These are phyloP conservation scores for Taenaris catops DNA, from an alignment of 2,888 invertebrate genomes.

Conservation along the genomic window DNA sequence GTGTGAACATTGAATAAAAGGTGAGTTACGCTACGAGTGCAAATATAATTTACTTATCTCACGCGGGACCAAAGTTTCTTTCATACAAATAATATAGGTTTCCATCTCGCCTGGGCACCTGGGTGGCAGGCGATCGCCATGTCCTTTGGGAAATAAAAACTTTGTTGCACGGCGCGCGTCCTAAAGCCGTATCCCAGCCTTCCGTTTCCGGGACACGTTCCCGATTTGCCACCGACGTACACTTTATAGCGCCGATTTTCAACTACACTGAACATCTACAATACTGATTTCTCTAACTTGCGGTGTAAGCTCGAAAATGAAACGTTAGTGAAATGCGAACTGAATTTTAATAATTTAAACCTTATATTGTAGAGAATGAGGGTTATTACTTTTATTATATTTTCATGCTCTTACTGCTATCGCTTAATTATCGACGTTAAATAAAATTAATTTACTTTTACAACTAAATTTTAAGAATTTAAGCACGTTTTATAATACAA, in stretches of 20 bases:
- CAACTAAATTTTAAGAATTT: too few species aligned
- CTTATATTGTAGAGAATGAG: background rate
- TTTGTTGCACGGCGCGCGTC: conserved; percentile 77
- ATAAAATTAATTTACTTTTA: too few species aligned
- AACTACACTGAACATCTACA: conserved; percentile 65
- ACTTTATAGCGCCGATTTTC: conserved; percentile 73
- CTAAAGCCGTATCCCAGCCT: conserved; percentile 72
- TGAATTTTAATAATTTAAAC: background rate
- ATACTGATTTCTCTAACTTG: conserved; percentile 66
- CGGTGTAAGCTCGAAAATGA: conserved; percentile 13
- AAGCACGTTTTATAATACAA: too few species aligned
- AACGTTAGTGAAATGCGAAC: background rate
- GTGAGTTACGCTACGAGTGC: conserved; percentile 55
- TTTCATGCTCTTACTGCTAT: too few species aligned
- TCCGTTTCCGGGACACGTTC: conserved; percentile 56
- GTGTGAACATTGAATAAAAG: conserved; percentile 58
- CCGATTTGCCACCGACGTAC: conserved; percentile 68
- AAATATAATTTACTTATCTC: conserved; percentile 77
- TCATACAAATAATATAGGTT: conserved; percentile 79
- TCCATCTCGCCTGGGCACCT: conserved; percentile 69
- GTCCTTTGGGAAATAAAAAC: conserved; percentile 77
- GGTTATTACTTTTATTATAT: too few species aligned
- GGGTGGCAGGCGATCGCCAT: conserved; percentile 75
- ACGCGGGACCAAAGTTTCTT: conserved; percentile 72
- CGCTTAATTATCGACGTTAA: too few species aligned